Evolutionary conservation across 1,140 invertebrate genomes (phyloP).

Genomic region (Rhopalosiphum padi): DNA sequence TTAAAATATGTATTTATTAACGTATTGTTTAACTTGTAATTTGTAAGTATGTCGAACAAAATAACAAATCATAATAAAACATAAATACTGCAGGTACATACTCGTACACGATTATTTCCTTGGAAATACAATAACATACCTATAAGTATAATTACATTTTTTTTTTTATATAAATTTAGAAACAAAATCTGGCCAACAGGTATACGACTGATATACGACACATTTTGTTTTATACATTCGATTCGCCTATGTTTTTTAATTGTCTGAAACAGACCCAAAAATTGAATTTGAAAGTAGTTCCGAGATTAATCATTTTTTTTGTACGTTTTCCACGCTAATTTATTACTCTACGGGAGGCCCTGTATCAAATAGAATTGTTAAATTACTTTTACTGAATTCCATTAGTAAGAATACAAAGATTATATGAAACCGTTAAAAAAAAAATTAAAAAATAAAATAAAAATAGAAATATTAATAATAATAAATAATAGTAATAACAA

Average conservation of each 20-base stretch:
- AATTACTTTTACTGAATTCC: constrained; percentile 48
- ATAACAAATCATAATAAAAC: background rate
- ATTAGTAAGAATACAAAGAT: background rate
- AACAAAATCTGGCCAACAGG: background rate
- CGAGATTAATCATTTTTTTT: constrained; percentile 46
- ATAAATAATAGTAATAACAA: background rate
- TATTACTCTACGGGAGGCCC: constrained; percentile 43
- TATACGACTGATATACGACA: background rate
- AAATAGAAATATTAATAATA: background rate
- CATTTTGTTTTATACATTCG: constrained; percentile 2
- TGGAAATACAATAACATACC: background rate
- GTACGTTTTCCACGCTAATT: constrained; percentile 52
- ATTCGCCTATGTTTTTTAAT: background rate
- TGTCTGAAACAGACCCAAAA: constrained; percentile 8
- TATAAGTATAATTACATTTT: background rate
- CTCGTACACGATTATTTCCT: background rate
- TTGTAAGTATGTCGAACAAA: background rate
- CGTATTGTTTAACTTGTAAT: background rate
- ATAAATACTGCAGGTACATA: background rate
- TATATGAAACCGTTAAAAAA: background rate
- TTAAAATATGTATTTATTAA: background rate
- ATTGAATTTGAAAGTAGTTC: constrained; percentile 34
- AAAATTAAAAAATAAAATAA: background rate
- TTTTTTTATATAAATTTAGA: background rate
- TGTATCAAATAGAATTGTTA: constrained; percentile 33